A percentile compares a stretch with the other conserved stretches of the same genome.
phyloP scores from a whole-genome alignment of 2,113 vertebrate genomes.

The Eudorcas thomsonii region DNA sequence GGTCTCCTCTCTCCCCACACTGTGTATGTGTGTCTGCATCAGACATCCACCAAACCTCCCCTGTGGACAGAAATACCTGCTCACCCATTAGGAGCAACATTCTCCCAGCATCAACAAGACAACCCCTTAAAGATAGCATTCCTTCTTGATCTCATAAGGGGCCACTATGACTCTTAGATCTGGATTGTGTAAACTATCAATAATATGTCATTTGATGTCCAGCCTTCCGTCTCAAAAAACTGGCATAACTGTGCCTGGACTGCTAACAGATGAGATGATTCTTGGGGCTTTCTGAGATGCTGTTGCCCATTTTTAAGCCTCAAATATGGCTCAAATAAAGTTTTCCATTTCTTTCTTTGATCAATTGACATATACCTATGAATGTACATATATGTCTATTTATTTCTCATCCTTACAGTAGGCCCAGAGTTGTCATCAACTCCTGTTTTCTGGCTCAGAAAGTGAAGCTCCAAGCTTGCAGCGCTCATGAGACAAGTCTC shows the following conservation, averaged over 20 bases:
- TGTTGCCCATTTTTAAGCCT: background rate
- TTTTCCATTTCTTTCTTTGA: background rate
- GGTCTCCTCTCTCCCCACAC: background rate
- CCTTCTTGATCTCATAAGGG: background rate
- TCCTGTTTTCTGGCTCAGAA: background rate
- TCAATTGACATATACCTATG: background rate
- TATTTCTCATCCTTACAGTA: background rate
- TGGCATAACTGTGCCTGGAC: background rate
- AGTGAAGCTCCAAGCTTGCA: background rate
- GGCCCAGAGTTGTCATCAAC: background rate
- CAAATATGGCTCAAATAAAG: no score
- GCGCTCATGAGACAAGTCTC: background rate
- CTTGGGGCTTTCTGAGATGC: accelerated
- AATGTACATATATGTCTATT: background rate
- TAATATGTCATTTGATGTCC: background rate
- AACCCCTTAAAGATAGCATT: background rate
- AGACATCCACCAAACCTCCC: background rate
- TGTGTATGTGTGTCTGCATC: background rate
- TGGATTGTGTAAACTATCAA: background rate
- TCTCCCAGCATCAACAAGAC: background rate
- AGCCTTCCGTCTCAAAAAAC: background rate
- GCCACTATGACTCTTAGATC: background rate
- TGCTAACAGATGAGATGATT: background rate
- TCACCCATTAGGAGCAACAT: background rate
- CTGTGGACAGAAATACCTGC: background rate